phyloP scores from a whole-genome alignment of 2,113 vertebrate genomes.

The Haliaeetus leucogaster region DNA sequence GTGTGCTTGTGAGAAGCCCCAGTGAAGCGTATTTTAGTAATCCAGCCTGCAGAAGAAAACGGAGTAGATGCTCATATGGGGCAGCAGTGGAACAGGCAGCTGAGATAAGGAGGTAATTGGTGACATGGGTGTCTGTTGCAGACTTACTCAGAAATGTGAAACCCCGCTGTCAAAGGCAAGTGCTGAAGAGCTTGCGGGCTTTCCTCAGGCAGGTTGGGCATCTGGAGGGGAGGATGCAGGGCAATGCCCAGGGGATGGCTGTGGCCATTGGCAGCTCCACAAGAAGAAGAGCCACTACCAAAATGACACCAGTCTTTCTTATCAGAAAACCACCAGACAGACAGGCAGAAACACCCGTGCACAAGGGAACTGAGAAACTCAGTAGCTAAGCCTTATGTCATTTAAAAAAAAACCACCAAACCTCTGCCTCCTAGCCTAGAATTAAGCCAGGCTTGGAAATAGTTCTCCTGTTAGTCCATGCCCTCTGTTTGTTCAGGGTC shows the following conservation, averaged over 20 bases:
- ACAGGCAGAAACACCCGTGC: background rate
- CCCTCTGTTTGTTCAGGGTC: background rate
- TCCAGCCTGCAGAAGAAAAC: background rate
- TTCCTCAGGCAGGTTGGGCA: background rate
- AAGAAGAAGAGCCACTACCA: accelerated
- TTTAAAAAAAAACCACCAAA: background rate
- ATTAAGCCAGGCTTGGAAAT: background rate
- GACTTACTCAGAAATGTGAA: background rate
- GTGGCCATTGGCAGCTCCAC: accelerated
- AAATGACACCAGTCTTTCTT: background rate
- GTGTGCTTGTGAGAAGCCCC: background rate
- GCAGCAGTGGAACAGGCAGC: background rate
- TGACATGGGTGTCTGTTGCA: background rate
- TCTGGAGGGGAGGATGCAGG: background rate
- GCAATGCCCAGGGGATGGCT: background rate
- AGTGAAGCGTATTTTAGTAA: background rate
- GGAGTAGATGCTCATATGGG: background rate
- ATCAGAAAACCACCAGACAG: background rate
- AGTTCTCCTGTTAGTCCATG: background rate
- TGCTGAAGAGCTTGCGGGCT: background rate
- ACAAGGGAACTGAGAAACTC: background rate
- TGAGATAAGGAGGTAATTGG: background rate
- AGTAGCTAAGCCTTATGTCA: background rate
- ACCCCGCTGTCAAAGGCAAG: background rate
- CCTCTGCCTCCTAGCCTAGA: background rate